These are phyloP conservation scores for Halocynthia aurantium DNA, from an alignment of 23 tunicate species.

Conservation along the genomic window DNA sequence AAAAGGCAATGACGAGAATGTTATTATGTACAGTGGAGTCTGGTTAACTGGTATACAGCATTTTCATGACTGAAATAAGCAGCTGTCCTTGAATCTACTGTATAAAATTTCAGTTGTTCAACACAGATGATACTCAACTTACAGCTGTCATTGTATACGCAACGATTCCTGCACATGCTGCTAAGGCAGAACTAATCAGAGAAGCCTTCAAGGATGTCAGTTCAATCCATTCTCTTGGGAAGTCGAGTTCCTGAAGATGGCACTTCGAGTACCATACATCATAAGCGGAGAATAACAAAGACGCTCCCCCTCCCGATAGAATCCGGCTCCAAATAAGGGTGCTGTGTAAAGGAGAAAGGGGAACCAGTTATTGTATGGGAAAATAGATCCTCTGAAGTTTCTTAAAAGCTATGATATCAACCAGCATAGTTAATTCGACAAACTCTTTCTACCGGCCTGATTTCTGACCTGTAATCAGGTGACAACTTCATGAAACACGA, in stretches of 20 bases:
- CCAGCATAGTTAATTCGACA: neutral
- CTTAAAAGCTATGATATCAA: neutral
- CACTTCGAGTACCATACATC: constrained; percentile 64
- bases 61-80: too few relatives aligned
- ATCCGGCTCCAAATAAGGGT: constrained; percentile 55
- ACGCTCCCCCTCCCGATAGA: constrained; percentile 59
- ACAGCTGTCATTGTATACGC: constrained; percentile 82
- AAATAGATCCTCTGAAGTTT: neutral
- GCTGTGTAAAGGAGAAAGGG: constrained; percentile 11
- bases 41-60: too few relatives aligned
- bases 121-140: neutral
- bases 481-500: constrained; percentile 74
- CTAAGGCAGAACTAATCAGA: constrained; percentile 49
- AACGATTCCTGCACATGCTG: constrained; percentile 70
- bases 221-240: constrained; percentile 90
- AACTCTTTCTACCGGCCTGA: neutral
- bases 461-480: constrained; percentile 40
- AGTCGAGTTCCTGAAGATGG: constrained; percentile 57
- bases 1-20: neutral
- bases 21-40: neutral
- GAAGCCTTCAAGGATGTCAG: constrained; percentile 51
- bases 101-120: too few relatives aligned
- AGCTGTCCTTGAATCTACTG: too few relatives aligned
- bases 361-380: neutral
- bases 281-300: constrained; percentile 68